These are phyloP conservation scores for Tyria jacobaeae DNA, from an alignment of 2,888 invertebrate species.

Conservation along the genomic window DNA sequence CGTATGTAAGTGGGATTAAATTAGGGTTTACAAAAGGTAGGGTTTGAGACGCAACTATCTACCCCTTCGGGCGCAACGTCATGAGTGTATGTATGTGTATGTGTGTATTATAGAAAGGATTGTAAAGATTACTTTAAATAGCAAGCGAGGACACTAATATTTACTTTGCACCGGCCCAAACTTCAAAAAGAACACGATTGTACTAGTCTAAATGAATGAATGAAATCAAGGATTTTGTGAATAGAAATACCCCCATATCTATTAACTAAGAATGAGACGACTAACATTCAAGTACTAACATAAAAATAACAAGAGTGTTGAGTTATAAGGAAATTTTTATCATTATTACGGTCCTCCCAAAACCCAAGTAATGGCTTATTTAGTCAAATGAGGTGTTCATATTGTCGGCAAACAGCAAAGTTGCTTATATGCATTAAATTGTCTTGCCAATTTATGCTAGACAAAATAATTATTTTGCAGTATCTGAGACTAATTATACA, in stretches of 20 bases:
- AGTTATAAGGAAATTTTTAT: conserved; percentile 12
- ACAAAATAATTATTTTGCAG: conserved; percentile 11
- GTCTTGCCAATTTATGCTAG: conserved; percentile 10
- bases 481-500: conserved; percentile 7
- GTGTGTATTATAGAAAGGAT: too few species aligned
- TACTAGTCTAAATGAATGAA: neutral
- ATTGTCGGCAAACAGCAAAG: conserved; percentile 5
- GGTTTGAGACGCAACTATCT: too few species aligned
- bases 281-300: neutral
- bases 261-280: neutral
- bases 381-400: conserved; percentile 12
- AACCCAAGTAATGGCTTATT: conserved; percentile 11
- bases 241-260: neutral
- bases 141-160: neutral
- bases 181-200: neutral
- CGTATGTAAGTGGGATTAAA: too few species aligned
- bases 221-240: neutral
- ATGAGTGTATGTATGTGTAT: too few species aligned
- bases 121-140: neutral
- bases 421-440: conserved; percentile 7
- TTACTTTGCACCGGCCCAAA: neutral
- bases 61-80: too few species aligned
- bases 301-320: conserved; percentile 1
- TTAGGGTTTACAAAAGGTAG: too few species aligned
- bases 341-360: neutral